Conservation (phyloP, 2,888 invertebrate genomes). For the Automeris io region DNA sequence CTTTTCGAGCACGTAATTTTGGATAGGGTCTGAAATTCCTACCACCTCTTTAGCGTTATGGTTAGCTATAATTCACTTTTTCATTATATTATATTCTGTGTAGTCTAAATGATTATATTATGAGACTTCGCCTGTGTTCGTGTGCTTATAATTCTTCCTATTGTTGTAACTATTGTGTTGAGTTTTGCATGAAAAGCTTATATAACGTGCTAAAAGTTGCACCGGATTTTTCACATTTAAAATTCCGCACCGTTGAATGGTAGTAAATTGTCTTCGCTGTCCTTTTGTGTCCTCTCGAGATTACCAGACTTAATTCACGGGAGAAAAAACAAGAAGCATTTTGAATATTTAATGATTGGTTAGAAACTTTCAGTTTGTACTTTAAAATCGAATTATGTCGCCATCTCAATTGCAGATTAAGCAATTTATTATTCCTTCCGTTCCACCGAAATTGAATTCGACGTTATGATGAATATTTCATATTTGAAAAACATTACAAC, state of each 20-base stretch:
- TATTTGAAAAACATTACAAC: no score
- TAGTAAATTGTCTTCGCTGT: conserved; percentile 28
- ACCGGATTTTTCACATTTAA: conserved; percentile 25
- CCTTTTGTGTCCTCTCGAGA: conserved; percentile 20
- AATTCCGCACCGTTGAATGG: conserved; percentile 32
- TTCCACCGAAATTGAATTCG: no score
- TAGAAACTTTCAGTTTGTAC: conserved; percentile 28
- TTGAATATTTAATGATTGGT: conserved; percentile 43
- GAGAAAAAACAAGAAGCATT: conserved; percentile 34
- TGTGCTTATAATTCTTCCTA: conserved; percentile 7
- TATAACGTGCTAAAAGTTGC: conserved; percentile 16
- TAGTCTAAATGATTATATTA: neutral
- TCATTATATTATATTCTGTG: neutral
- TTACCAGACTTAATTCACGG: conserved; percentile 29
- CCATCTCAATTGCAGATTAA: conserved; percentile 47
- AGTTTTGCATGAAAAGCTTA: conserved; percentile 19
- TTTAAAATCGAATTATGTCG: conserved; percentile 43
- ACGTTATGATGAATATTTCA: no score
- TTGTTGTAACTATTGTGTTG: conserved; percentile 8
- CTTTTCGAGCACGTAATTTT: conserved; percentile 12
- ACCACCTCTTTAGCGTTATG: neutral
- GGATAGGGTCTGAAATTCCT: neutral
- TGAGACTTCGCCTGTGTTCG: neutral
- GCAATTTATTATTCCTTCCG: conserved; percentile 22
- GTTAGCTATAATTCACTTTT: neutral